Conservation (phyloP, 2,888 invertebrate species). For the Cerastoderma edule region DNA sequence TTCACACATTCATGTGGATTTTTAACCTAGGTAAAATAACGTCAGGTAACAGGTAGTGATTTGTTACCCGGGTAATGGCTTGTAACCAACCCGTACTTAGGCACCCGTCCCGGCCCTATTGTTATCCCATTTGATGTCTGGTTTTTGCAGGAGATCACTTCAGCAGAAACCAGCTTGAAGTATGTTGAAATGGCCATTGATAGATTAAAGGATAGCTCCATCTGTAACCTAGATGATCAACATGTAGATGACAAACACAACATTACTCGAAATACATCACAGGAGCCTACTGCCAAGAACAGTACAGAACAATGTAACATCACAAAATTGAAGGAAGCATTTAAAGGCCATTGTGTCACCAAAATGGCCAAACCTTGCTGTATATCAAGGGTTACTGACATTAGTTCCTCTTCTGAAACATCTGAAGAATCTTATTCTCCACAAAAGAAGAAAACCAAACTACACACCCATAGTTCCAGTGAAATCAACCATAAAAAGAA, state of each 20-base stretch:
- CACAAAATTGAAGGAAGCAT: not conserved
- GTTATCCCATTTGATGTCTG: not conserved
- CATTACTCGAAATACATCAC: not conserved
- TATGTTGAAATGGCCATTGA: slow-evolving; percentile 1
- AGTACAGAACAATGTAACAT: not conserved
- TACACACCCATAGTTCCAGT: no score
- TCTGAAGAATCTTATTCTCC: not conserved
- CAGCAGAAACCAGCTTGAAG: not conserved
- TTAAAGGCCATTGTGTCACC: slow-evolving; percentile 5
- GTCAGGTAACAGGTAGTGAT: not conserved
- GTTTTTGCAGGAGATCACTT: not conserved
- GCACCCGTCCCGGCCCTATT: not conserved
- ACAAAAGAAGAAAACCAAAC: not conserved
- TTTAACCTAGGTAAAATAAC: not conserved
- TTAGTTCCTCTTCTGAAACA: not conserved
- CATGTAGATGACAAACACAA: not conserved
- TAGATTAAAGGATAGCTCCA: not conserved
- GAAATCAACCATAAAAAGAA: no score
- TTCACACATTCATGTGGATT: not conserved
- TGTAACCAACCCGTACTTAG: not conserved
- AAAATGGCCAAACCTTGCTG: not conserved
- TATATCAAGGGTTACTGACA: not conserved
- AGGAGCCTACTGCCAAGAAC: not conserved
- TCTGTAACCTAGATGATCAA: no score
- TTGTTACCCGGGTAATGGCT: not conserved